Base-by-base conservation (phyloP, 2,888 invertebrate species). In the Polyploca ridens region DNA sequence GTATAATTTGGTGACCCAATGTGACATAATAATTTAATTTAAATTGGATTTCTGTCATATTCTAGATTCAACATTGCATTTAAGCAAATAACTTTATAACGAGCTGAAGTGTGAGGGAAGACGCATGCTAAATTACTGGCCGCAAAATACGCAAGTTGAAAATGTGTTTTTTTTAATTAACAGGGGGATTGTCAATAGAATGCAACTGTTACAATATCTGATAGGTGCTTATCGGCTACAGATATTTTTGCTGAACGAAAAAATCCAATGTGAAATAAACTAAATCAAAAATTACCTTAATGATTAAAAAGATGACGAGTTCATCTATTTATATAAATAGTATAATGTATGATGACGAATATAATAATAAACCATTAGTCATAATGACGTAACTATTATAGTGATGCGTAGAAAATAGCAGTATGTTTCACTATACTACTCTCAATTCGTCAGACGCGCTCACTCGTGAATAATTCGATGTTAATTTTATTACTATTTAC, bases 401-500 rank as follows among this genome's bases (percentile, higher is more conserved):
- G 7, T 19, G 16, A 10, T 19, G 3, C 46, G 46, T 19, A 54
- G 19, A 54, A 54, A 54, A 54, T 10, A 54, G 16, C 38, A 10
- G 38, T 38, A 38, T 35, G 35, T 38, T 38, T 14, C 6, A 10
- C 54, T n/a, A 19, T 6, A 54, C 49, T 54, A 54, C 16, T n/a
- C 54, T 54, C 54, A 10, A 54, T 54, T 19, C 69, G 70, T 68
- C 54, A 19, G 54, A 54, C 54, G 73, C 73, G 75, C 73, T 75
- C 78, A 77, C 78, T 19, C 10, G 19, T 54, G 10, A 88, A 89
- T 87, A 78, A 85, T 87, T 85, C 82, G 82, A 89, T 89, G 88
- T 87, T 85, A 87, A 89, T 89, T 88, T 88, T 86, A 88, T 85
- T 73, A 77, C 82, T 84, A 83, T 88, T 88, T 88, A 88, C 82